A percentile compares a stretch with the other conserved stretches of the same genome.
Conservation (phyloP, 2,888 invertebrate genomes). For the Erebia ligea region DNA sequence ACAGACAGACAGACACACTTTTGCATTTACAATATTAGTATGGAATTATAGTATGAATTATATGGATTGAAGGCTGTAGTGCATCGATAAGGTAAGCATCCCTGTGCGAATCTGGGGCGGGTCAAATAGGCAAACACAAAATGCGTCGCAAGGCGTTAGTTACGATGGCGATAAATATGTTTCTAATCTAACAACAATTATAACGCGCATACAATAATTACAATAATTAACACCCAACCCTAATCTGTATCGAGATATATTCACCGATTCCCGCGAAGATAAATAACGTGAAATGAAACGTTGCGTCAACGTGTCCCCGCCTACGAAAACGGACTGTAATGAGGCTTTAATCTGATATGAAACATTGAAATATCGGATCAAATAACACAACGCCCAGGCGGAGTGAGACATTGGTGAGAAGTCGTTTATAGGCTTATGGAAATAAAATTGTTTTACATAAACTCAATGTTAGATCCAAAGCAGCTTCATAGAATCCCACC, state of each 20-base stretch:
- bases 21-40: too few species aligned
- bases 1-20: too few species aligned
- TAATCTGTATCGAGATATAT: constrained; percentile 43
- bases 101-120: too few species aligned
- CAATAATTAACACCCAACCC: constrained; percentile 43
- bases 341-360: constrained; percentile 71
- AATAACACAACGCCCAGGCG: constrained; percentile 62
- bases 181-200: neutral
- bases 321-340: constrained; percentile 63
- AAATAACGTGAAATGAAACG: constrained; percentile 49
- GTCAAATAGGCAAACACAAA: too few species aligned
- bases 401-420: constrained; percentile 48
- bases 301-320: constrained; percentile 61
- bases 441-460: constrained; percentile 22
- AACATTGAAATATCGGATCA: constrained; percentile 58
- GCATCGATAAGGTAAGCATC: neutral
- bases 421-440: constrained; percentile 28
- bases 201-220: constrained; percentile 35
- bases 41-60: too few species aligned
- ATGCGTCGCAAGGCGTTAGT: neutral
- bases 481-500: neutral
- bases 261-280: constrained; percentile 48
- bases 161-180: neutral
- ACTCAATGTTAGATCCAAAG: constrained; percentile 19
- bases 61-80: neutral